phyloP scores from a whole-genome alignment of 2,113 vertebrate species.

The western clawed frog (Xenopus tropicalis) region DNA sequence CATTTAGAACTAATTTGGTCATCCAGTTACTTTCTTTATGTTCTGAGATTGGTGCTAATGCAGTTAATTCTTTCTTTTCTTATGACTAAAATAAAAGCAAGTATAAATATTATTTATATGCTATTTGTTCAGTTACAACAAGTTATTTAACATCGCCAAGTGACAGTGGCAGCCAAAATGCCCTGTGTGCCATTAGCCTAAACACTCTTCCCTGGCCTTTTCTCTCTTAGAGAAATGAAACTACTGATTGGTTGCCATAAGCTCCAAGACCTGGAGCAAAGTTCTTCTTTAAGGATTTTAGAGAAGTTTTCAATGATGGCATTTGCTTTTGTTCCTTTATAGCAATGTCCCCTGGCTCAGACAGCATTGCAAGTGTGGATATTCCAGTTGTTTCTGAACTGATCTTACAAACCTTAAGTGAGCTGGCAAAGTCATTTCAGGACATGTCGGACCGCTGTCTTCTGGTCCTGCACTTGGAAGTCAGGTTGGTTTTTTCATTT shows the following conservation, averaged over 20 bases:
- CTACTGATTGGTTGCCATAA: no score
- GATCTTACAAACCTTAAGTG: constrained; percentile 87
- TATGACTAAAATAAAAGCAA: no score
- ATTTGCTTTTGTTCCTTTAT: background rate
- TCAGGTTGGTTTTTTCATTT: constrained; percentile 73
- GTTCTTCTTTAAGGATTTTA: no score
- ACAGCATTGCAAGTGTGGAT: constrained; percentile 72
- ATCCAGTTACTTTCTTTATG: background rate
- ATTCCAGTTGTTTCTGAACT: constrained; percentile 81
- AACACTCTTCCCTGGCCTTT: no score
- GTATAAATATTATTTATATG: no score
- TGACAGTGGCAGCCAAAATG: no score
- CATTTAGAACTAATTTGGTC: background rate
- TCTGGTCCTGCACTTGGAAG: constrained; percentile 90
- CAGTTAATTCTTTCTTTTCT: background rate
- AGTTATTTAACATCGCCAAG: no score
- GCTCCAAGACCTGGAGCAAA: no score
- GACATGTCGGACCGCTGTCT: constrained; percentile 94
- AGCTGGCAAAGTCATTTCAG: constrained; percentile 89
- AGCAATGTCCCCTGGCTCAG: constrained; percentile 76
- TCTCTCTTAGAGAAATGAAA: no score
- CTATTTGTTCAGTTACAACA: no score
- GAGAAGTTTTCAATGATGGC: no score
- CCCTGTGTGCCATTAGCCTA: no score
- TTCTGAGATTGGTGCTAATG: background rate